A percentile compares a stretch with the other conserved stretches of the same genome.
Conservation (phyloP, 2,113 vertebrate genomes). For the Beaufortia kweichowensis region DNA sequence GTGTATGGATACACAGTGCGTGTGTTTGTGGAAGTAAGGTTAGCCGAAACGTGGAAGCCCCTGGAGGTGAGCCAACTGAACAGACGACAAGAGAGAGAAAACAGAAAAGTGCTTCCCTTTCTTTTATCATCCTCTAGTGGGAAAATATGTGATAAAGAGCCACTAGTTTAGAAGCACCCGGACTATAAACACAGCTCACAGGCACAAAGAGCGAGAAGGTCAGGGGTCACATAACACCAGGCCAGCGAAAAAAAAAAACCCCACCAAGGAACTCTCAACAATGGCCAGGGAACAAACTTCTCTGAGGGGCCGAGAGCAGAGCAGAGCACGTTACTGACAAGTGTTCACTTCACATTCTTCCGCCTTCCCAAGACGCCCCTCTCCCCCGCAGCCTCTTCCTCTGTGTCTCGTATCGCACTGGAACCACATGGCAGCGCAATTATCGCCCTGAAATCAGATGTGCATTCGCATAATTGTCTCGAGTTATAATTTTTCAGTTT, state of each 20-base stretch:
- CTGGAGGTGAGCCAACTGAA: slow-evolving; percentile 48
- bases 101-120: slow-evolving; percentile 57
- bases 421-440: slow-evolving; percentile 49
- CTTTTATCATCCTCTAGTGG: slow-evolving; percentile 64
- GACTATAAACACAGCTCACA: slow-evolving; percentile 62
- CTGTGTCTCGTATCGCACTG: slow-evolving; percentile 40
- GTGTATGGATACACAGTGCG: neutral
- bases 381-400: slow-evolving; percentile 48
- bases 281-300: slow-evolving; percentile 52
- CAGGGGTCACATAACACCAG: slow-evolving; percentile 61
- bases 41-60: slow-evolving; percentile 50
- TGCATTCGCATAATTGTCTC: neutral
- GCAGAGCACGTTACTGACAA: slow-evolving; percentile 55
- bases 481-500: neutral
- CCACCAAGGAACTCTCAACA: slow-evolving; percentile 56
- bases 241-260: slow-evolving; percentile 51
- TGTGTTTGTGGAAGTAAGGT: slow-evolving; percentile 30
- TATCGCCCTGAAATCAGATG: slow-evolving; percentile 43
- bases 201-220: slow-evolving; percentile 57
- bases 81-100: slow-evolving; percentile 14
- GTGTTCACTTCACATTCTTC: slow-evolving; percentile 60
- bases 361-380: slow-evolving; percentile 49
- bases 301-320: slow-evolving; percentile 41
- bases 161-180: slow-evolving; percentile 60
- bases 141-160: slow-evolving; percentile 64